These are phyloP conservation scores for Lethocerus indicus DNA, from an alignment of 1,140 invertebrate genomes.

Conservation along the genomic window DNA sequence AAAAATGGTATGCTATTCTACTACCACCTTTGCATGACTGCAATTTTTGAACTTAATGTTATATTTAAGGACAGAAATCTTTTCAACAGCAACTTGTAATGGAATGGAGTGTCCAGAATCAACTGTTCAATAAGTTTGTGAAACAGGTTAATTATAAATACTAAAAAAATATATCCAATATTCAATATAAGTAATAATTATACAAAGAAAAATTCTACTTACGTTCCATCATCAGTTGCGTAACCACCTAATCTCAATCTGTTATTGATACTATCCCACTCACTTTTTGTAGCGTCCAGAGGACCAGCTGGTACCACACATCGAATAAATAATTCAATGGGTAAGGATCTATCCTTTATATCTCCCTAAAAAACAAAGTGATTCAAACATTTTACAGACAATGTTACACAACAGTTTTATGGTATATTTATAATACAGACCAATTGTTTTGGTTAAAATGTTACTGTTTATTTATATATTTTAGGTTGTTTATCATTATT, in stretches of 20 bases:
- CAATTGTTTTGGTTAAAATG: too few species aligned
- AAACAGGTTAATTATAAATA: background rate
- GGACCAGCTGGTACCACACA: conserved; percentile 25
- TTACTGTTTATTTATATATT: too few species aligned
- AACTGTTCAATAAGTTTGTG: too few species aligned
- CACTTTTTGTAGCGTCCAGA: conserved; percentile 27
- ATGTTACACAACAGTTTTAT: background rate
- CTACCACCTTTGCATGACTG: too few species aligned
- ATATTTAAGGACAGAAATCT: too few species aligned
- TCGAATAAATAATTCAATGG: conserved; percentile 34
- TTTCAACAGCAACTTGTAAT: too few species aligned
- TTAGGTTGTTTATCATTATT: too few species aligned
- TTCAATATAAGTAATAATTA: background rate
- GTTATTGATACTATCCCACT: conserved; percentile 33
- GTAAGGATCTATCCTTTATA: conserved; percentile 27
- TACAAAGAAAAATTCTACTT: background rate
- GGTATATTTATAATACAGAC: too few species aligned
- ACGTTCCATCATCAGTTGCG: conserved; percentile 27
- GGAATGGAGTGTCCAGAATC: too few species aligned
- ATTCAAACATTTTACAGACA: background rate
- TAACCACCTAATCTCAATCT: conserved; percentile 32
- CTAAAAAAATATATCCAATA: background rate
- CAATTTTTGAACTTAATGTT: too few species aligned
- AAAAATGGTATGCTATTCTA: too few species aligned
- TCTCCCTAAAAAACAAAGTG: conserved; percentile 20